Evolutionary conservation across 2,797 vertebrate species (phyloP).

Genomic region (Mormyrus proboscirostris): DNA sequence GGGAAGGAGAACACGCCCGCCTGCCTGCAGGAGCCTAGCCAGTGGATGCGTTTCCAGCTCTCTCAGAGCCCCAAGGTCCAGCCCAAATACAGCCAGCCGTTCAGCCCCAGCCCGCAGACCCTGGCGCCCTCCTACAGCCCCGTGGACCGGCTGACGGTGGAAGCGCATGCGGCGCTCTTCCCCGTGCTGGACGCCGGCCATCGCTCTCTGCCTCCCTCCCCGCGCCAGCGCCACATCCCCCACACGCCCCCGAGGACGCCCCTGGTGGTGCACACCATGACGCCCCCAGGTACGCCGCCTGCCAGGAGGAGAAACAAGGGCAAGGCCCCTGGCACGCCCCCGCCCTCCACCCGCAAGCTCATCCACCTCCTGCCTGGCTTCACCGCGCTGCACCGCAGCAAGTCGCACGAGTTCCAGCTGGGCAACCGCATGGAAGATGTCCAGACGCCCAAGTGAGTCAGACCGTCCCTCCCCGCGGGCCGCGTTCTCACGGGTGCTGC

Average conservation of each 20-base stretch:
- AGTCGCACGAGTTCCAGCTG: conserved; percentile 97
- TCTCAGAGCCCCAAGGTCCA: conserved; percentile 82
- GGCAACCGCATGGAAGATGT: conserved; percentile 83
- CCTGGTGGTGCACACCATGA: conserved; percentile 80
- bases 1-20: conserved; percentile 85
- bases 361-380: conserved; percentile 92
- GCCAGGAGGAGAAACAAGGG: conserved; percentile 80
- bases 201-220: conserved; percentile 85
- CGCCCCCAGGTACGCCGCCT: conserved; percentile 81
- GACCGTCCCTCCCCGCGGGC: not conserved
- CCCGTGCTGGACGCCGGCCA: conserved; percentile 69
- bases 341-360: conserved; percentile 85
- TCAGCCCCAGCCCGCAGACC: conserved; percentile 70
- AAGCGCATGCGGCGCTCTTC: conserved; percentile 56
- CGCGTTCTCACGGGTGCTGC: not conserved
- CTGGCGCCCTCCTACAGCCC: conserved; percentile 58
- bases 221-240: conserved; percentile 80
- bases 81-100: conserved; percentile 78
- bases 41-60: conserved; percentile 80
- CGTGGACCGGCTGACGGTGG: conserved; percentile 77
- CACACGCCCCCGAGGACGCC: conserved; percentile 87
- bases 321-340: conserved; percentile 87
- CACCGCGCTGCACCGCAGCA: conserved; percentile 90
- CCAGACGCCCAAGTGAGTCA: conserved; percentile 88
- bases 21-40: conserved; percentile 68